phyloP scores from a whole-genome alignment of 2,888 invertebrate genomes.

The Cephus sareptanus region DNA sequence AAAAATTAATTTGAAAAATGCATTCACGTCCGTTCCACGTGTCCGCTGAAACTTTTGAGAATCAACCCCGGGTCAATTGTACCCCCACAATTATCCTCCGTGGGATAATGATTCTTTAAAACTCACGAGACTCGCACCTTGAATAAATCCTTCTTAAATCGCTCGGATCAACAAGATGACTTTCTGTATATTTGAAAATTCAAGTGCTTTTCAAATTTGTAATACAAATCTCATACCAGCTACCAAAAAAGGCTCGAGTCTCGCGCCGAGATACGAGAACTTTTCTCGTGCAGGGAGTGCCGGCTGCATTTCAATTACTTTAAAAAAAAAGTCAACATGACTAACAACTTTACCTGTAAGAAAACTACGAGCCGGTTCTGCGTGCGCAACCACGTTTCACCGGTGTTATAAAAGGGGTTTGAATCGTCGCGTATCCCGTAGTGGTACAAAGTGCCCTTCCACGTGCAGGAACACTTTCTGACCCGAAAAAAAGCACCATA shows the following conservation, averaged over 20 bases:
- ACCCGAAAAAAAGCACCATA: conserved; percentile 5
- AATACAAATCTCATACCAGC: background rate
- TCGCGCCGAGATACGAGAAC: background rate
- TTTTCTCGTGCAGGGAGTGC: background rate
- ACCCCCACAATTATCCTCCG: background rate
- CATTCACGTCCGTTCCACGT: background rate
- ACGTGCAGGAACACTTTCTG: background rate
- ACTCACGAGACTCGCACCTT: background rate
- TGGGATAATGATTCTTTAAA: background rate
- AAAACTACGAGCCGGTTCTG: background rate
- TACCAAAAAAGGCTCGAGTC: background rate
- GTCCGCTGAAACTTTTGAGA: background rate
- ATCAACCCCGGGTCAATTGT: background rate
- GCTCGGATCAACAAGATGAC: background rate
- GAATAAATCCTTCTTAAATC: background rate
- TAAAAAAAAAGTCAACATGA: background rate
- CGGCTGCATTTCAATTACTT: background rate
- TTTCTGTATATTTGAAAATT: background rate
- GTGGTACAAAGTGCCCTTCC: background rate
- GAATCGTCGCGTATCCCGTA: background rate
- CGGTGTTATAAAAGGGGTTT: background rate
- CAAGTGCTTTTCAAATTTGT: background rate
- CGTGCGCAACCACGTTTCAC: background rate
- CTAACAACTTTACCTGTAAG: background rate
- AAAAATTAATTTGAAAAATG: background rate